A percentile compares a stretch with the other conserved stretches of the same genome.
Evolutionary conservation across 2,888 invertebrate species (phyloP).

Genomic region (Pimpla rufipes): DNA sequence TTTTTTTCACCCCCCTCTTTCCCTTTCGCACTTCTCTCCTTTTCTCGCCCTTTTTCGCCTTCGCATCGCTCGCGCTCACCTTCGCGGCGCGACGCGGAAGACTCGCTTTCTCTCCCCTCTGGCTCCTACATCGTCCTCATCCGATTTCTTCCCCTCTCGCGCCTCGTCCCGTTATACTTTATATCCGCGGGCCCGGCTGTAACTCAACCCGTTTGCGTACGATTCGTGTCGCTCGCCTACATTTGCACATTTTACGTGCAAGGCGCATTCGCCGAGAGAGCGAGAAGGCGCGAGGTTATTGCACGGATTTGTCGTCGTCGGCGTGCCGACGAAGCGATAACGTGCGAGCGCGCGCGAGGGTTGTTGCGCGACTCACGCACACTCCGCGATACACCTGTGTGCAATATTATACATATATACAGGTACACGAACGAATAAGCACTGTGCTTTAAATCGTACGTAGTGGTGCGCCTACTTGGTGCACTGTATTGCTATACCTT

Average conservation of each 20-base stretch:
- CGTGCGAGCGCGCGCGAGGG: slow-evolving; percentile 38
- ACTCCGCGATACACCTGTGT: background rate
- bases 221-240: slow-evolving; percentile 77
- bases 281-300: slow-evolving; percentile 75
- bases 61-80: slow-evolving; percentile 62
- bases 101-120: slow-evolving; percentile 28
- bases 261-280: background rate
- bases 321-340: slow-evolving; percentile 64
- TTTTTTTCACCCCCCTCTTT: slow-evolving; percentile 32
- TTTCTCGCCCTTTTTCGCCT: slow-evolving; percentile 35
- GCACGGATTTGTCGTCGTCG: slow-evolving; percentile 79
- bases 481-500: slow-evolving; percentile 33
- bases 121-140: slow-evolving; percentile 29
- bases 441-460: slow-evolving; percentile 31
- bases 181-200: slow-evolving; percentile 73
- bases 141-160: background rate
- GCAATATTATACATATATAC: background rate
- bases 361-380: slow-evolving; percentile 34
- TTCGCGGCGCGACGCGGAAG: slow-evolving; percentile 43
- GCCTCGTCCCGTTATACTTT: slow-evolving; percentile 66
- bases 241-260: slow-evolving; percentile 77
- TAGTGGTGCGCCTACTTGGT: slow-evolving; percentile 25
- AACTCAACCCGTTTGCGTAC: slow-evolving; percentile 79
- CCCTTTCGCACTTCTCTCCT: slow-evolving; percentile 24
- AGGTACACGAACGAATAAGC: slow-evolving; percentile 16